Evolutionary conservation across 92 coral and sea anemone genomes (phyloP).

Genomic region (Palythoa heliodiscus): DNA sequence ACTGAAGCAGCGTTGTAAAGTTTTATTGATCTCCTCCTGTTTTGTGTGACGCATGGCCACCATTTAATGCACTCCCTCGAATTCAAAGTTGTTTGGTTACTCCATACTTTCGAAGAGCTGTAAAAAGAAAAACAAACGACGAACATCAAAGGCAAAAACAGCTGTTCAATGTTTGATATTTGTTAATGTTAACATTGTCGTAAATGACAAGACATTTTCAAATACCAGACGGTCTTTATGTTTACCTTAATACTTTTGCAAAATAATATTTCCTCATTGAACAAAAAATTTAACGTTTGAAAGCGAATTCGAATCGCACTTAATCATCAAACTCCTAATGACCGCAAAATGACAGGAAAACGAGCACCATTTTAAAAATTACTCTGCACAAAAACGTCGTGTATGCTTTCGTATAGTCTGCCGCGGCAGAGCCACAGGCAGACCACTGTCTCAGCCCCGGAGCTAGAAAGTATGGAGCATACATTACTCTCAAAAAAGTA

Average conservation of each 20-base stretch:
- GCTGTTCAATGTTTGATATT: no score
- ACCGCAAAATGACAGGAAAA: neutral
- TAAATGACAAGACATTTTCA: neutral
- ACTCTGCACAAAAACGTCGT: neutral
- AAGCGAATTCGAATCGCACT: neutral
- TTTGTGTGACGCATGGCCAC: neutral
- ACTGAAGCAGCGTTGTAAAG: neutral
- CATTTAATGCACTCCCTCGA: neutral
- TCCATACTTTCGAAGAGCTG: neutral
- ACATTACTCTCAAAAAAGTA: no score
- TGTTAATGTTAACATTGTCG: neutral
- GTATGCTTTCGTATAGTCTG: neutral
- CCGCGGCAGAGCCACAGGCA: no score
- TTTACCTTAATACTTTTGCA: neutral
- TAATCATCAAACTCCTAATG: neutral
- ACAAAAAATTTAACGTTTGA: neutral
- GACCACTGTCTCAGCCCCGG: no score
- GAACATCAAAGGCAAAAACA: neutral
- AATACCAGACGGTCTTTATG: neutral
- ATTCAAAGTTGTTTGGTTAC: neutral
- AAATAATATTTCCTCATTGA: constrained; percentile 1
- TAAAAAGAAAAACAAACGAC: neutral
- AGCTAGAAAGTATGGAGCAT: no score
- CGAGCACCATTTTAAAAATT: constrained; percentile 1
- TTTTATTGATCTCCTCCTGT: neutral